Base-by-base conservation (phyloP, 2,113 vertebrate genomes). In the Myotis lucifugus region DNA sequence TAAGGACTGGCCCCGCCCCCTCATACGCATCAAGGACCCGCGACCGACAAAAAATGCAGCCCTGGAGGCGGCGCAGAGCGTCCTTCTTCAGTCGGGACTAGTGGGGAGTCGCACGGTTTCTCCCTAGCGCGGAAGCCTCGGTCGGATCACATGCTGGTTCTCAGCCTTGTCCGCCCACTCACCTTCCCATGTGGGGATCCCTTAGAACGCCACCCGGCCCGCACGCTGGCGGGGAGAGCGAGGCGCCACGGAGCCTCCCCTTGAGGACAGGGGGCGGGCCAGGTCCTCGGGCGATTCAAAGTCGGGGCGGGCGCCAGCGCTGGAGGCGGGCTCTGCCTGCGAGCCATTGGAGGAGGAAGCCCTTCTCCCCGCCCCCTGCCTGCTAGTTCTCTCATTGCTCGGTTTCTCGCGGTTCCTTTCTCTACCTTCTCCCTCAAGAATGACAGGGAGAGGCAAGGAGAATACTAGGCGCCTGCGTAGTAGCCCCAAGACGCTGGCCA, bases 201-300 rank as follows among this genome's bases (percentile, higher is more conserved):
- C 85, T 72, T 70, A 93, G 84, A 90, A 87, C 3, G 27, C 32
- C 11, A 59, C 40, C 52, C 19, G 15, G 40, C 59, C 52, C 0
- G 21, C 74, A 69, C 19, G 32, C 89, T 10, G 37, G 98, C 98
- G 3, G 98, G 4, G 98, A 98, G 97, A 98, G 98, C 94, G 96
- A 98, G 25, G 98, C 98, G 96, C 99, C 98, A 56, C 97, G 97
- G 85, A 98, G 95, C 86, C 99, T 97, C 23, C 98, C 97, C 9
- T 98, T 98, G 46, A 52, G 18, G 98, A 87, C 6, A 11, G 0
- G 97, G 4, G 98, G 95, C 76, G 98, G 96, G 72, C 97, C 94
- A 0, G 98, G 23, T 5, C 12, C 77, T 70, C 25, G 0, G 6
- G 81, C 34, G n/a, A 46, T 76, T 88, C 59, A 76, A 70, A 81